These are phyloP conservation scores for Sternotherus odoratus DNA, from an alignment of 2,797 vertebrate species.

Conservation along the genomic window DNA sequence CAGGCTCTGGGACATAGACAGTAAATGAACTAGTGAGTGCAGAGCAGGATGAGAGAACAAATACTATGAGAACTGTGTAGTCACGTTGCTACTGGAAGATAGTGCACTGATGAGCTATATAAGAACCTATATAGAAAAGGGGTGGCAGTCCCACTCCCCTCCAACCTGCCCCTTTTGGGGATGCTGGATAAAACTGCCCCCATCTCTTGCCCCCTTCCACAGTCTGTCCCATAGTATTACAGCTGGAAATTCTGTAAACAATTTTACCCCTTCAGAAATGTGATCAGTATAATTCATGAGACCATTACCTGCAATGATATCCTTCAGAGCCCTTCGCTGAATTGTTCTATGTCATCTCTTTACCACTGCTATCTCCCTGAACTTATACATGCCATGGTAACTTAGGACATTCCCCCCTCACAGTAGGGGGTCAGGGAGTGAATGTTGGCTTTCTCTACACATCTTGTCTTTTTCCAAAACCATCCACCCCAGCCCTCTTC, in stretches of 20 bases:
- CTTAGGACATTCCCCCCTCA: conserved; percentile 22
- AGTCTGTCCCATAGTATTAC: not conserved
- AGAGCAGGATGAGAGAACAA: not conserved
- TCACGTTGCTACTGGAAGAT: not conserved
- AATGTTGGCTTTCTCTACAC: not conserved
- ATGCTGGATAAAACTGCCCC: not conserved
- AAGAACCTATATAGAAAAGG: not conserved
- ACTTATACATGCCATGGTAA: conserved; percentile 22
- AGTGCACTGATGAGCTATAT: not conserved
- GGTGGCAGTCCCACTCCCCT: not conserved
- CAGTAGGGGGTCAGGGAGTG: conserved; percentile 13
- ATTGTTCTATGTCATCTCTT: not conserved
- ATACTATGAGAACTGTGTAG: not conserved
- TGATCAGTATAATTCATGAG: not conserved
- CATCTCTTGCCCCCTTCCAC: not conserved
- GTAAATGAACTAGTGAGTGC: not conserved
- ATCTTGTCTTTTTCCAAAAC: not conserved
- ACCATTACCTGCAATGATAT: not conserved
- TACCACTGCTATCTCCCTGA: not conserved
- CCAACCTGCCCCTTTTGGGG: not conserved
- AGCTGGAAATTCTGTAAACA: not conserved
- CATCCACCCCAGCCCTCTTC: not conserved
- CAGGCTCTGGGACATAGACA: not conserved
- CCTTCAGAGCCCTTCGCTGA: not conserved
- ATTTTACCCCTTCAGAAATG: not conserved